Conservation (phyloP, 1,140 invertebrate genomes). For the Myzus persicae region DNA sequence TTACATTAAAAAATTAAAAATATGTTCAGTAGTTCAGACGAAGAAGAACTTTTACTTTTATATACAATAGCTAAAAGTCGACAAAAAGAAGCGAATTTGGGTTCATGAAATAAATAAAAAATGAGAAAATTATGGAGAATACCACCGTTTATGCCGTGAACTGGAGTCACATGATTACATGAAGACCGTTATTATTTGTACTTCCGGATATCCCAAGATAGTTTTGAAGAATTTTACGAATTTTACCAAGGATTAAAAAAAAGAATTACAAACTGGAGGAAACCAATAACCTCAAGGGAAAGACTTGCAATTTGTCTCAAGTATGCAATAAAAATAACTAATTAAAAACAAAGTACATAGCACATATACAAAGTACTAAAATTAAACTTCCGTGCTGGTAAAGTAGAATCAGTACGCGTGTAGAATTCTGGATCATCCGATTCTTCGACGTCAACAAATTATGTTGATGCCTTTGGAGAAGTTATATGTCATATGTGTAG, state of each 20-base stretch:
- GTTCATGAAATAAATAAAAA: conserved; percentile 17
- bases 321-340: conserved; percentile 22
- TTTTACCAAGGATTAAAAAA: conserved; percentile 18
- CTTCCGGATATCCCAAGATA: not conserved
- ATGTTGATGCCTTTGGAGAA: not conserved
- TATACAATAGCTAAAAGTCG: not conserved
- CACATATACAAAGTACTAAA: too few species aligned
- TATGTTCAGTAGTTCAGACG: conserved; percentile 7
- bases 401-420: not conserved
- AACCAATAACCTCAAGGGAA: conserved; percentile 13
- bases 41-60: conserved; percentile 21
- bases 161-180: not conserved
- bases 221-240: conserved; percentile 19
- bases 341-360: too few species aligned
- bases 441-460: not conserved
- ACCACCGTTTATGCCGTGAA: not conserved
- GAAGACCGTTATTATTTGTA: not conserved
- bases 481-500: too few species aligned
- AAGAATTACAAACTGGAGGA: conserved; percentile 42
- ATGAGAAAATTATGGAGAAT: not conserved
- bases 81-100: conserved; percentile 5
- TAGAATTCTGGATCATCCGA: not conserved
- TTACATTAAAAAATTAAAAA: conserved; percentile 22
- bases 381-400: conserved; percentile 18
- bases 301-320: conserved; percentile 26